Percentiles rank a stretch among this genome's conserved stretches.
These are phyloP conservation scores for Ophiodon elongatus DNA, from an alignment of 2,113 vertebrate species.

Conservation along the genomic window DNA sequence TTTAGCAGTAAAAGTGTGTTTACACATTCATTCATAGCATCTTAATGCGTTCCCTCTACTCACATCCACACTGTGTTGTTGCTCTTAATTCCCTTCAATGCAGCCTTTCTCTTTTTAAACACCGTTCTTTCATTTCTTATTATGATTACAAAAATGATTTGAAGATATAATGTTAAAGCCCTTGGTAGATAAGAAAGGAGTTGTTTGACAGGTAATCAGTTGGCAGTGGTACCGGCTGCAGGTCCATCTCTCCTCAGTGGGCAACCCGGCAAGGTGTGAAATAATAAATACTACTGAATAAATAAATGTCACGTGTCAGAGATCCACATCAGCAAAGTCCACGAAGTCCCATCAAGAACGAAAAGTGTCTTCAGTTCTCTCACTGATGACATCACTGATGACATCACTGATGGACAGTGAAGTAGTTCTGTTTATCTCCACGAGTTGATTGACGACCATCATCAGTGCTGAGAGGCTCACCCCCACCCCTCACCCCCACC, in stretches of 20 bases:
- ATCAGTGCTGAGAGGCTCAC: background rate
- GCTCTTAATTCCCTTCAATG: background rate
- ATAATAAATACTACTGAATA: background rate
- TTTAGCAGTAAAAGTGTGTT: background rate
- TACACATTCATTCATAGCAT: background rate
- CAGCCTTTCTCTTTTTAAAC: background rate
- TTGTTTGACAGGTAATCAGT: background rate
- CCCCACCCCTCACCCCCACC: too few relatives aligned
- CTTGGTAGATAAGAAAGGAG: background rate
- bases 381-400: background rate
- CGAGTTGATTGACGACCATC: background rate
- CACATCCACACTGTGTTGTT: background rate
- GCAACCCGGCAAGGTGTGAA: background rate
- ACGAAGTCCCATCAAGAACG: background rate
- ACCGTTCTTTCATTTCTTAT: background rate
- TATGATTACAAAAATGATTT: background rate
- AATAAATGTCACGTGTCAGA: too few relatives aligned
- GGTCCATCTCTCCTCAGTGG: conserved; percentile 1
- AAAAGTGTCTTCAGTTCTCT: background rate
- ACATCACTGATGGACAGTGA: background rate
- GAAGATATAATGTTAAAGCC: background rate
- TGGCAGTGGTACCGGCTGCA: background rate
- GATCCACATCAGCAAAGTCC: background rate
- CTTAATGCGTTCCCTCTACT: background rate
- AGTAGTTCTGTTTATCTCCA: background rate